Conservation (phyloP, 92 coral and sea anemone species). For the Anthopleura xanthogrammica region DNA sequence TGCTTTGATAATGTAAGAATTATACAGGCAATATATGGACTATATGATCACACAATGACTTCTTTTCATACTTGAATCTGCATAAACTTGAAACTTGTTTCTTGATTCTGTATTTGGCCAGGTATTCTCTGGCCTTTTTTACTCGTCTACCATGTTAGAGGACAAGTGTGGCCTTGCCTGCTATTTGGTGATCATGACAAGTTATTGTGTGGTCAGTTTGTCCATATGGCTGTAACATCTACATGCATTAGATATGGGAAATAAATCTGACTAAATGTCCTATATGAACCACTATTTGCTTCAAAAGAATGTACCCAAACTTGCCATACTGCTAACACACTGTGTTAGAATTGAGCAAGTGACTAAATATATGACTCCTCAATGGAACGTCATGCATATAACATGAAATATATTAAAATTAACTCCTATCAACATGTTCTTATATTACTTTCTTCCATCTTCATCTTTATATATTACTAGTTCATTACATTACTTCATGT, state of each 20-base stretch:
- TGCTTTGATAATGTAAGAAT: not conserved
- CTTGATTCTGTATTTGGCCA: no score
- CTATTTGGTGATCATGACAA: no score
- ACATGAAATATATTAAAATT: slow-evolving; percentile 4
- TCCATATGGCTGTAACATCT: not conserved
- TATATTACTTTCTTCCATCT: not conserved
- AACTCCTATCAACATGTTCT: no score
- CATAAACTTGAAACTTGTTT: no score
- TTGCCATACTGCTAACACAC: slow-evolving; percentile 20
- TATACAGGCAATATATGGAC: no score
- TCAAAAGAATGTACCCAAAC: slow-evolving; percentile 23
- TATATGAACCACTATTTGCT: not conserved
- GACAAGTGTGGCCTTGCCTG: no score
- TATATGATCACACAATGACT: no score
- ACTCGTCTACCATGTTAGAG: no score
- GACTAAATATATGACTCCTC: not conserved
- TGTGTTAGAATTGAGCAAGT: slow-evolving; percentile 6
- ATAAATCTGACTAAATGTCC: not conserved
- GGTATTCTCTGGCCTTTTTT: no score
- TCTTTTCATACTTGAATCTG: no score
- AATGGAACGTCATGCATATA: not conserved
- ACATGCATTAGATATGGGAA: slow-evolving; percentile 4
- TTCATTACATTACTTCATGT: not conserved
- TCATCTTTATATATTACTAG: not conserved
- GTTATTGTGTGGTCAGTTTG: not conserved